Percentiles rank a stretch among this genome's conserved stretches.
Evolutionary conservation across 2,888 invertebrate genomes (phyloP).

Genomic region (Apamea anceps): DNA sequence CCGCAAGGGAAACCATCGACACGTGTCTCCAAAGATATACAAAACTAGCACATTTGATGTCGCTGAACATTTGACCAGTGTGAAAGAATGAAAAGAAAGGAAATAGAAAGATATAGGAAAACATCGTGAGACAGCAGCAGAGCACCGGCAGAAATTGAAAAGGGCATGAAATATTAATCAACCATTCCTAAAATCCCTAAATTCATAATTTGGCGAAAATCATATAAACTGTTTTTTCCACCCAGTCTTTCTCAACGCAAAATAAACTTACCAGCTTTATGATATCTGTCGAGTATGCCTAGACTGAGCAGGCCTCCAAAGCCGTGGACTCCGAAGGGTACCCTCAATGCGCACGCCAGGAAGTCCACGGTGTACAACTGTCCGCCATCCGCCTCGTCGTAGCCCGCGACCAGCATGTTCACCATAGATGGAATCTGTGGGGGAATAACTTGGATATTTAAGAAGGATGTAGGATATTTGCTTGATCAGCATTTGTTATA

Average conservation of each 20-base stretch:
- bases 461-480: neutral
- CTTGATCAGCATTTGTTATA: rapidly evolving
- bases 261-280: conserved; percentile 91
- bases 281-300: conserved; percentile 96
- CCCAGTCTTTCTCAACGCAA: neutral
- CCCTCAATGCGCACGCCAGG: conserved; percentile 95
- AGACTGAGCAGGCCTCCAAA: conserved; percentile 97
- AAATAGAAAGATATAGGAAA: no score
- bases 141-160: neutral
- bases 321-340: conserved; percentile 97
- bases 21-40: neutral
- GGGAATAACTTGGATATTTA: conserved; percentile 6
- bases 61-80: neutral
- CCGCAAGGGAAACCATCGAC: neutral
- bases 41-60: neutral
- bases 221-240: no score
- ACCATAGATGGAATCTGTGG: conserved; percentile 91
- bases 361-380: conserved; percentile 97
- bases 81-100: neutral
- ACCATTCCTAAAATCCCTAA: neutral
- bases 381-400: conserved; percentile 94
- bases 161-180: neutral
- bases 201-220: neutral
- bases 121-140: neutral
- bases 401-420: conserved; percentile 96